Evolutionary conservation across 2,888 invertebrate species (phyloP).

Genomic region (Helleia helle): DNA sequence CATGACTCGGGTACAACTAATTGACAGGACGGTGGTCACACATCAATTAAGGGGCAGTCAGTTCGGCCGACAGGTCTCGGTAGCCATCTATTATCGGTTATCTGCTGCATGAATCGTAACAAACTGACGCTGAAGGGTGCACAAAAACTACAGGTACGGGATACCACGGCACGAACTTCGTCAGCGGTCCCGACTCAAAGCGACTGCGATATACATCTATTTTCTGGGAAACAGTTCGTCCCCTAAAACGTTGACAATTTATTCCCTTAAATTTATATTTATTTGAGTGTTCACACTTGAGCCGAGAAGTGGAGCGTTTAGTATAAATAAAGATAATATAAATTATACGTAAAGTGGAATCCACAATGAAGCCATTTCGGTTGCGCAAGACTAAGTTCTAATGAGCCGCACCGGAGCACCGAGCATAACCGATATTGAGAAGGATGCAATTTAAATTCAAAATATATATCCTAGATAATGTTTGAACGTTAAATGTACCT

Average conservation of each 20-base stretch:
- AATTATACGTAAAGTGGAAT: too few relatives aligned
- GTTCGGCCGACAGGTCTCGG: constrained; percentile 49
- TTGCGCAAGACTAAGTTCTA: constrained; percentile 40
- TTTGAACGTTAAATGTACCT: too few relatives aligned
- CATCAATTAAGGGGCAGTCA: constrained; percentile 20
- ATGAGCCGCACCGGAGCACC: constrained; percentile 56
- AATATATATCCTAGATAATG: too few relatives aligned
- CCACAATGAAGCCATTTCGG: constrained; percentile 4
- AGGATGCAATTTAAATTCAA: too few relatives aligned
- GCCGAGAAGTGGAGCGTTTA: background rate
- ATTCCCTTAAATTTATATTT: constrained; percentile 42
- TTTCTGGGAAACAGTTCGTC: constrained; percentile 56
- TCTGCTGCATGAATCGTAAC: constrained; percentile 46
- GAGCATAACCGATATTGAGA: too few relatives aligned
- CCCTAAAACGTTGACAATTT: constrained; percentile 43
- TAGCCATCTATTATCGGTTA: constrained; percentile 60
- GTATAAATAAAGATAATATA: too few relatives aligned
- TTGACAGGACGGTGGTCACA: constrained; percentile 2
- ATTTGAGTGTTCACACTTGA: constrained; percentile 60
- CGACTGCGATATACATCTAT: constrained; percentile 60
- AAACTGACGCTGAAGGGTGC: constrained; percentile 34
- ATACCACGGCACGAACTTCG: constrained; percentile 59
- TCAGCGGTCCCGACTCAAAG: constrained; percentile 62
- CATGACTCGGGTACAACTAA: too few relatives aligned
- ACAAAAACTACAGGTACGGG: too few relatives aligned